phyloP scores from a whole-genome alignment of 2,113 vertebrate genomes.

The Nothocercus julius region DNA sequence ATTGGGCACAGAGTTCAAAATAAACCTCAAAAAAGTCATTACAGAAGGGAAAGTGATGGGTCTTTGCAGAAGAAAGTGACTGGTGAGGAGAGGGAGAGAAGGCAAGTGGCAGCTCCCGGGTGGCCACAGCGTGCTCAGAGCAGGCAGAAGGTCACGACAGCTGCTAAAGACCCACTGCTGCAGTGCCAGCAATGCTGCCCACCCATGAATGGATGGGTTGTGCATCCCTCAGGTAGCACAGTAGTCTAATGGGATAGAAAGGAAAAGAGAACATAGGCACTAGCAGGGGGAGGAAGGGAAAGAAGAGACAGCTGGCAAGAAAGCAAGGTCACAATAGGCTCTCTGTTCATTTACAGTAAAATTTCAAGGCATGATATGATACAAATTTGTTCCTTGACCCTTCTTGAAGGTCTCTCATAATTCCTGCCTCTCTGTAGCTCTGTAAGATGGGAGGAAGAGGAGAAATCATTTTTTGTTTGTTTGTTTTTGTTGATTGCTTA shows the following conservation, averaged over 20 bases:
- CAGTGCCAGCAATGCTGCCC: not conserved
- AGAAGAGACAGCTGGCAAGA: not conserved
- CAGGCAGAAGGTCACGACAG: rapidly evolving
- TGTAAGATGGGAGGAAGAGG: not conserved
- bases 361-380: not conserved
- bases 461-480: not conserved
- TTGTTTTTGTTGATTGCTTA: too few relatives aligned
- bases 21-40: constrained; percentile 60
- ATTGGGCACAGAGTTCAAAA: constrained; percentile 41
- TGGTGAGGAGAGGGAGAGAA: not conserved
- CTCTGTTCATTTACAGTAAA: not conserved
- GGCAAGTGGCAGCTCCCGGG: not conserved
- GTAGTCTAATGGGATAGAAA: rapidly evolving
- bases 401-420: not conserved
- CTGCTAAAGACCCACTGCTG: not conserved
- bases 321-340: rapidly evolving
- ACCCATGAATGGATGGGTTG: rapidly evolving
- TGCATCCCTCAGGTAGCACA: not conserved
- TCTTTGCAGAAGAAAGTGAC: not conserved
- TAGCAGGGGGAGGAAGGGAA: not conserved
- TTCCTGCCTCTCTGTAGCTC: not conserved
- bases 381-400: not conserved
- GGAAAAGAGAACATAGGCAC: not conserved
- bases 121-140: rapidly evolving
- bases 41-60: not conserved